phyloP scores from a whole-genome alignment of 2,888 invertebrate species.

The Tridacna crocea region DNA sequence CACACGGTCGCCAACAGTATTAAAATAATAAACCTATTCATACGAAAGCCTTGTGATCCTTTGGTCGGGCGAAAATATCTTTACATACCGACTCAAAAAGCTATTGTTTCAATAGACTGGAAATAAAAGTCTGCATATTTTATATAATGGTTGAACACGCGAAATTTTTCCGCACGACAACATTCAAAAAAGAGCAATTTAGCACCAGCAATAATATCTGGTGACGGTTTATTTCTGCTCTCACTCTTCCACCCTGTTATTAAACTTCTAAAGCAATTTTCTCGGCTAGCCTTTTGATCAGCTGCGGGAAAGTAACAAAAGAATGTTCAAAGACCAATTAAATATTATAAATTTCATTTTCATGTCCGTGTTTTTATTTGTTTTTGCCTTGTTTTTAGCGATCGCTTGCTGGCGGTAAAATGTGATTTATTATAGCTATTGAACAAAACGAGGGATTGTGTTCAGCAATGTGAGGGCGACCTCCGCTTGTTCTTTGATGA shows the following conservation, averaged over 20 bases:
- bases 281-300: slow-evolving; percentile 28
- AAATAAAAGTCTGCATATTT: slow-evolving; percentile 22
- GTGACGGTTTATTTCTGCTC: slow-evolving; percentile 5
- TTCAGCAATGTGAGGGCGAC: slow-evolving; percentile 15
- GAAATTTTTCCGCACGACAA: slow-evolving; percentile 13
- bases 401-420: slow-evolving; percentile 10
- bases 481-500: not conserved
- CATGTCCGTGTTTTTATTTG: slow-evolving; percentile 11
- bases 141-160: slow-evolving; percentile 24
- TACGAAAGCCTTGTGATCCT: slow-evolving; percentile 10
- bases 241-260: slow-evolving; percentile 2
- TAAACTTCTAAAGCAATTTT: slow-evolving; percentile 24
- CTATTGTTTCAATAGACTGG: slow-evolving; percentile 13
- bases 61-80: slow-evolving; percentile 12
- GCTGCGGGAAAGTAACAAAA: slow-evolving; percentile 9
- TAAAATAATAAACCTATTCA: not conserved
- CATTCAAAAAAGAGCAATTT: slow-evolving; percentile 12
- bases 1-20: not conserved
- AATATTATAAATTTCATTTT: slow-evolving; percentile 29
- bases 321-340: slow-evolving; percentile 23
- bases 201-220: slow-evolving; percentile 8
- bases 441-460: slow-evolving; percentile 15
- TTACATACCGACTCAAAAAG: slow-evolving; percentile 16
- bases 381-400: slow-evolving; percentile 28
- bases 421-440: slow-evolving; percentile 1